Evolutionary conservation across 92 coral and sea anemone genomes (phyloP).

Genomic region (Galaxea fascicularis): DNA sequence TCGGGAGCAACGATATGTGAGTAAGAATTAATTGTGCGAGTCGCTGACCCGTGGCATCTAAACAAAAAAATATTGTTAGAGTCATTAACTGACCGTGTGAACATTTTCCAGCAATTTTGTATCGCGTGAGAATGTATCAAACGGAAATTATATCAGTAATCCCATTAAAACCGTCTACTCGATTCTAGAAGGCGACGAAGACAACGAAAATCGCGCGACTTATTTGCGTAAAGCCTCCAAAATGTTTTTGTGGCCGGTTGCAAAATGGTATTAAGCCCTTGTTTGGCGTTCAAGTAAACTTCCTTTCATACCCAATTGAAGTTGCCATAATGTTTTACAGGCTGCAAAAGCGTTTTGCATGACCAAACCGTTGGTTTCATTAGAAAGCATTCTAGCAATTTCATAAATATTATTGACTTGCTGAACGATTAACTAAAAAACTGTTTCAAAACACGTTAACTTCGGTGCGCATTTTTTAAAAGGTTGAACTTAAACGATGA

Average conservation of each 20-base stretch:
- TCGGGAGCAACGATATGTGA: neutral
- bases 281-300: neutral
- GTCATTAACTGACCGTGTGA: neutral
- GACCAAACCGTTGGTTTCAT: neutral
- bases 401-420: neutral
- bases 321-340: neutral
- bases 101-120: constrained; percentile 1
- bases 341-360: neutral
- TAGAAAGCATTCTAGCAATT: constrained; percentile 17
- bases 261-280: neutral
- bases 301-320: neutral
- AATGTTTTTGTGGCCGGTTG: neutral
- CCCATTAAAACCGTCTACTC: constrained; percentile 35
- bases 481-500: neutral
- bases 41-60: neutral
- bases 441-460: neutral
- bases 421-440: neutral
- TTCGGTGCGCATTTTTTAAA: neutral
- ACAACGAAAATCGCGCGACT: constrained; percentile 5
- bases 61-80: neutral
- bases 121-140: constrained; percentile 51
- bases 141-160: constrained; percentile 32
- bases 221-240: neutral
- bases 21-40: neutral
- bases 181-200: neutral